Percentiles rank a stretch among this genome's conserved stretches.
Conservation (phyloP, 2,797 vertebrate species). For the Tadarida brasiliensis region DNA sequence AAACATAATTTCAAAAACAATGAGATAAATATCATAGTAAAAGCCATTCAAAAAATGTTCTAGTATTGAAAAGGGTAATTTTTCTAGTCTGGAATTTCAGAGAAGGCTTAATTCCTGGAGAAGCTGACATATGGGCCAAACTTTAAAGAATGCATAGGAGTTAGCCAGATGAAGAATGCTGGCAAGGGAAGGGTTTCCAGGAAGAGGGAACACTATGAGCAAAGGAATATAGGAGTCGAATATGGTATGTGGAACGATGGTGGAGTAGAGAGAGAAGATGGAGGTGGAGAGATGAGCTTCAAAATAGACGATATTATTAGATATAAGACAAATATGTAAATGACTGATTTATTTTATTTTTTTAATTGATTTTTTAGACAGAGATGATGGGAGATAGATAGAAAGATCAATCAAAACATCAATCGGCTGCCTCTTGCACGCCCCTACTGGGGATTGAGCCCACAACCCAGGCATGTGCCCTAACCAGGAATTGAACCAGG, state of each 20-base stretch:
- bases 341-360: background rate
- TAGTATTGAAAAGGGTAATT: background rate
- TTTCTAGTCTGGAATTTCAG: background rate
- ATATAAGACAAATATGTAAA: background rate
- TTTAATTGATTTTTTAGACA: no score
- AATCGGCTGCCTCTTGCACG: no score
- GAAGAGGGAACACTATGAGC: background rate
- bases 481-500: no score
- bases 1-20: constrained; percentile 14
- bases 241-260: background rate
- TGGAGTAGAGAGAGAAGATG: background rate
- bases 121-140: background rate
- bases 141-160: background rate
- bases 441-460: no score
- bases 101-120: background rate
- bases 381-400: no score
- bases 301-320: background rate
- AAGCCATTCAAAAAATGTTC: background rate
- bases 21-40: background rate
- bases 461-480: no score
- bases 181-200: background rate
- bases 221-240: background rate
- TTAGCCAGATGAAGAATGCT: background rate
- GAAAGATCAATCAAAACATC: no score
- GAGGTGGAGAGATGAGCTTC: background rate